Conservation (phyloP, 2,113 vertebrate species). For the Anhinga anhinga region DNA sequence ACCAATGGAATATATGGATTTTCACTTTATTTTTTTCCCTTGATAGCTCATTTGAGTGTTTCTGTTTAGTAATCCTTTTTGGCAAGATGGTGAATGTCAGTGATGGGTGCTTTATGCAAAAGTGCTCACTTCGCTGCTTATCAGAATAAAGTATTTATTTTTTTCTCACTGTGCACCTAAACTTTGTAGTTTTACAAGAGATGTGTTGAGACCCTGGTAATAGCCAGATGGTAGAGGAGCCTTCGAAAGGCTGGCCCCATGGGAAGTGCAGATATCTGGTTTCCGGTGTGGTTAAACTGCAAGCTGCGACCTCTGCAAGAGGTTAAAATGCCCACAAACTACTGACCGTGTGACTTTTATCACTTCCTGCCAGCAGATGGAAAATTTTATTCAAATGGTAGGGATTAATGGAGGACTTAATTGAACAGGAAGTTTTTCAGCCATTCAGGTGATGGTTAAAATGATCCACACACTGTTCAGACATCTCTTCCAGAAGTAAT, state of each 20-base stretch:
- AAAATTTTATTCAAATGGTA: constrained; percentile 41
- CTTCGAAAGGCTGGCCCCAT: background rate
- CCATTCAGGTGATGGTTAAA: background rate
- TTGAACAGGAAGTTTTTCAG: constrained; percentile 72
- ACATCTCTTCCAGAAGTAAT: background rate
- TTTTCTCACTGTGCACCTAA: background rate
- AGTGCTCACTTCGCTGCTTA: background rate
- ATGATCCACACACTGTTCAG: background rate
- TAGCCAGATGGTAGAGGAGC: background rate
- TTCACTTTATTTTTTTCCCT: background rate
- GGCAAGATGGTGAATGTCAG: background rate
- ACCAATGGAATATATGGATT: background rate
- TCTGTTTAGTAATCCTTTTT: background rate
- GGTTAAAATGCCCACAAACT: constrained; percentile 2
- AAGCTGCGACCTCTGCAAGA: background rate
- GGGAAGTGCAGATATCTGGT: background rate
- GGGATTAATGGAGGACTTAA: constrained; percentile 62
- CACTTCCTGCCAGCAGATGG: constrained; percentile 46
- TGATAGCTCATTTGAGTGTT: background rate
- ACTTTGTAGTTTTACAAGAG: background rate
- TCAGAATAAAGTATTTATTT: background rate
- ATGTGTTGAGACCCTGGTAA: background rate
- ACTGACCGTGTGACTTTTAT: constrained; percentile 10
- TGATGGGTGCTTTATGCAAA: background rate
- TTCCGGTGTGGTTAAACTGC: constrained; percentile 32